A percentile compares a stretch with the other conserved stretches of the same genome.
Evolutionary conservation across 35 echinoderm and acorn worm genomes (phyloP).

Genomic region (Chiridota heheva): DNA sequence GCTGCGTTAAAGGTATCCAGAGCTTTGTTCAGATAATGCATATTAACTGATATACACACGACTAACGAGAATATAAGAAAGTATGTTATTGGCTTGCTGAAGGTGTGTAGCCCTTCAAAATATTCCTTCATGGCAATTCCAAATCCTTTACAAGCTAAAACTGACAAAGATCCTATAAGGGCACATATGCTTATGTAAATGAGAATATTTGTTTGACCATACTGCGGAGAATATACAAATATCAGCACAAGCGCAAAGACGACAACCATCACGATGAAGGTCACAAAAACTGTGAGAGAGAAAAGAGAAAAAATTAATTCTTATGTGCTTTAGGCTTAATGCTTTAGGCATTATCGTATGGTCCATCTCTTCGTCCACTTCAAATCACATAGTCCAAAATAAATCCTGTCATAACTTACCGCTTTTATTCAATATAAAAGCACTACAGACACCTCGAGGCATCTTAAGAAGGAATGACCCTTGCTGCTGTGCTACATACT

Average conservation of each 20-base stretch:
- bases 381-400: not conserved
- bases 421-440: too few relatives aligned
- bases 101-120: slow-evolving; percentile 32
- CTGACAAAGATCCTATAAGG: slow-evolving; percentile 84
- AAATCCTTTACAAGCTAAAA: slow-evolving; percentile 87
- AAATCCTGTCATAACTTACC: too few relatives aligned
- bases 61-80: slow-evolving; percentile 61
- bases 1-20: slow-evolving; percentile 72
- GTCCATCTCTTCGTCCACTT: not conserved
- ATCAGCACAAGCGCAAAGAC: slow-evolving; percentile 41
- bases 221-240: slow-evolving; percentile 73
- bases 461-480: too few relatives aligned
- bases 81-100: slow-evolving; percentile 33
- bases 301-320: not conserved
- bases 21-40: slow-evolving; percentile 76
- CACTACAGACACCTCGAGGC: too few relatives aligned
- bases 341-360: not conserved
- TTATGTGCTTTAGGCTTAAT: not conserved
- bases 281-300: slow-evolving; percentile 30
- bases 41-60: slow-evolving; percentile 52
- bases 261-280: slow-evolving; percentile 17
- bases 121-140: slow-evolving; percentile 81
- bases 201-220: slow-evolving; percentile 80
- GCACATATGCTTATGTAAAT: slow-evolving; percentile 89
- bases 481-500: too few relatives aligned